Conservation (phyloP, 1,140 invertebrate species). For the Conopomorpha cramerella region DNA sequence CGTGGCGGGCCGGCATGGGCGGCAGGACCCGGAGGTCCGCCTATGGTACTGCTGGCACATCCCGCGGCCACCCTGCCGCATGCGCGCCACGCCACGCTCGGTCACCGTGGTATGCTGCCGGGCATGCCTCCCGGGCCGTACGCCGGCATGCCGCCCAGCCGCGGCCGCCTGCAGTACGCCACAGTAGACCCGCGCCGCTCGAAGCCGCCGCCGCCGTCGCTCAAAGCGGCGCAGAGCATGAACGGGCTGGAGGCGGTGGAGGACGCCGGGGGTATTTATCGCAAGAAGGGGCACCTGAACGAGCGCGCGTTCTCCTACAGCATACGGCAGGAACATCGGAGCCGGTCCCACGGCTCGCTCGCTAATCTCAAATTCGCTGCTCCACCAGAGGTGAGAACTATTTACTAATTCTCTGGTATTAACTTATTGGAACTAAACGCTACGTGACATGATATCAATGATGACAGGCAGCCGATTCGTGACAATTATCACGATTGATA, state of each 20-base stretch:
- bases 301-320: conserved; percentile 93
- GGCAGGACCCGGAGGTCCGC: conserved; percentile 47
- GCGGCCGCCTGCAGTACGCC: conserved; percentile 62
- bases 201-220: conserved; percentile 71
- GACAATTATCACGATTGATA: no score
- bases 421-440: no score
- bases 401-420: neutral
- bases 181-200: conserved; percentile 73
- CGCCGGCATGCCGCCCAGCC: conserved; percentile 59
- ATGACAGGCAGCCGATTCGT: no score
- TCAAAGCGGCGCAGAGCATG: conserved; percentile 81
- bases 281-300: conserved; percentile 89
- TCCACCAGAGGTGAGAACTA: conserved; percentile 63
- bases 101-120: conserved; percentile 31
- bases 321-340: conserved; percentile 89
- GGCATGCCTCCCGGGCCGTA: conserved; percentile 26
- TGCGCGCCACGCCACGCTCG: conserved; percentile 36
- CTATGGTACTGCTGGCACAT: conserved; percentile 59
- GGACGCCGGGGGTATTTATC: conserved; percentile 83
- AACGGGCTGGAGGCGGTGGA: conserved; percentile 73
- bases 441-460: no score
- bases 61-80: conserved; percentile 60
- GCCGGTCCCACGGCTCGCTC: conserved; percentile 86
- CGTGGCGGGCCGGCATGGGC: conserved; percentile 52
- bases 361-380: conserved; percentile 83